Evolutionary conservation across 2,113 vertebrate species (phyloP).

Genomic region (Bothrops jararaca): DNA sequence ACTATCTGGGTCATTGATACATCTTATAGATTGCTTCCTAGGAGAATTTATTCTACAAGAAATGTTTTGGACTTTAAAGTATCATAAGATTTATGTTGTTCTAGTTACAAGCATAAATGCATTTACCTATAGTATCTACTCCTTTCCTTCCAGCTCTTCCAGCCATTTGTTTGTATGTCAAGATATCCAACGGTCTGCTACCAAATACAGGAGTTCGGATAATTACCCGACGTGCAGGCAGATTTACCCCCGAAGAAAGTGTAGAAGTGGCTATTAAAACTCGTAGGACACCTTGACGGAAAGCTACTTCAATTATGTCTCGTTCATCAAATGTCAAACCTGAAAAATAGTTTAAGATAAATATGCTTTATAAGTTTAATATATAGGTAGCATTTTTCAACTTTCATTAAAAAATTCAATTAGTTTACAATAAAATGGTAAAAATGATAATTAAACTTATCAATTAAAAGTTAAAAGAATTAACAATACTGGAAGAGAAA

Average conservation of each 20-base stretch:
- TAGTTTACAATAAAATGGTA: not conserved
- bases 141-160: constrained; percentile 95
- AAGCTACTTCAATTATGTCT: constrained; percentile 90
- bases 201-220: constrained; percentile 89
- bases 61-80: not conserved
- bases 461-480: not conserved
- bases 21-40: not conserved
- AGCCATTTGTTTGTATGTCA: constrained; percentile 96
- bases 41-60: not conserved
- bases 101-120: not conserved
- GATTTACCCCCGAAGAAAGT: constrained; percentile 93
- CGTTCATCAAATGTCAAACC: constrained; percentile 96
- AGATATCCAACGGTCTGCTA: constrained; percentile 82
- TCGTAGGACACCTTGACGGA: constrained; percentile 82
- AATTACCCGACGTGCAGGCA: constrained; percentile 93
- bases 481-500: not conserved
- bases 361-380: not conserved
- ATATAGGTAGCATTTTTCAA: not conserved
- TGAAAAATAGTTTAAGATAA: constrained; percentile 49
- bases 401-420: not conserved
- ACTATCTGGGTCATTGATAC: not conserved
- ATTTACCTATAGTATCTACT: constrained; percentile 85
- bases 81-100: not conserved
- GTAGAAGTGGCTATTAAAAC: constrained; percentile 92
- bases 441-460: not conserved